Base-by-base conservation (phyloP, 2,113 vertebrate species). In the Hippopotamus amphibius region DNA sequence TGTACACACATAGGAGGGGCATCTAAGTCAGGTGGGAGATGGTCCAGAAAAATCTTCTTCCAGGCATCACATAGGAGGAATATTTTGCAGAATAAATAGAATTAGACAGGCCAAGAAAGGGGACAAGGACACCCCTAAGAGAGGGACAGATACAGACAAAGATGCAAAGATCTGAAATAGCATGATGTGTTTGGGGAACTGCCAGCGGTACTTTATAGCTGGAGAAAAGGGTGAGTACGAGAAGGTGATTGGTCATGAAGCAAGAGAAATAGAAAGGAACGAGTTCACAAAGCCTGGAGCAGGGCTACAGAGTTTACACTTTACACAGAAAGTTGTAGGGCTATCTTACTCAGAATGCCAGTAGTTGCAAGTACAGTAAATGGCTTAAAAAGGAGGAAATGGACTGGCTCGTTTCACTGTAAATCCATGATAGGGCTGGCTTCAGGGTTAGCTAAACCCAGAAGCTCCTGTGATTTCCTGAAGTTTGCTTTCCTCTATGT, bases 361-460 rank as follows among this genome's bases (percentile, higher is more conserved):
- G 11, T 81, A 28, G 6, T 37, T 68, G 6, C 4, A 71, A 88
- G 55, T 69, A 26, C 11, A 28, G 26, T 30, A 94, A 93, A 63
- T 46, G 46, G 19, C 53, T 61, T 84, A 17, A 90, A 72, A 46
- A 79, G 24, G 48, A 90, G 37, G 19, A 96, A 88, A 86, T 16
- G 5, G 13, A 24, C 30, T 66, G 33, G 22, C 28, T 91, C 33
- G 4, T 41, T 11, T 21, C 61, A 26, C 37, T 69, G 16, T 63
- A 96, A 63, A 16, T 41, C 50, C 21, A 68, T 26, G 7, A 22
- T 53, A 57, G n/a, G 1, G 1, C 26, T 76, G 65, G 19, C 41
- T 94, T 88, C 50, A 88, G 30, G 6, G 5, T 61, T 63, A 71
- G 46, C 33, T 83, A 80, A 61, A 33, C 59, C 2, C 43, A 43